Base-by-base conservation (phyloP, 1,140 invertebrate genomes). In the Panagrolaimus sp. region DNA sequence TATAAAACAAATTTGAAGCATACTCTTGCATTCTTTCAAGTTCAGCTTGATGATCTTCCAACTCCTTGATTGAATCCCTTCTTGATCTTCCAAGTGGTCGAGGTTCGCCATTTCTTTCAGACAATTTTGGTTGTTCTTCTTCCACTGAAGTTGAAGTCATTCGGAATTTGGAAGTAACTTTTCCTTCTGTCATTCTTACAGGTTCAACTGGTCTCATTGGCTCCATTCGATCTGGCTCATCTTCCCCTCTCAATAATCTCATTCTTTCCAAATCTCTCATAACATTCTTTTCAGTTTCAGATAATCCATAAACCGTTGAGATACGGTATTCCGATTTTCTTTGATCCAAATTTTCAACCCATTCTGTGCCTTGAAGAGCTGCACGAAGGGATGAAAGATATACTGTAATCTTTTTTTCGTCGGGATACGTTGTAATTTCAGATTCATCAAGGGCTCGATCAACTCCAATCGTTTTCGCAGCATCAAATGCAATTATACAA, bases 401-500 rank as follows among this genome's bases (percentile, higher is more conserved):
- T 17, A 48, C 58, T 55, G 62, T 21, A 24, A 70, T 67, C 44
- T 32, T 28, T 26, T 67, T 38, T 10, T 65, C 68, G 14, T 65
- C 64, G 7, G 68, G 68, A 62, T 58, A 38, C 0, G 65, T 63
- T 8, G 65, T 67, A 14, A 73, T 44, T 43, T 58, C 71, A 14
- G 65, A 44, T 21, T 43, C 15, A 21, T 48, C n/a, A 43, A 55
- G 38, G 0, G 64, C 14, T 38, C 32, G 32, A 15, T 67, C 62
- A 4, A 76, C 69, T 5, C 68, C 73, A 47, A 73, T 26, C 15
- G 26, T 24, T 6, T 14, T 15, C 5, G 70, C 71, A n/a, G 71
- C 69, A 65, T 48, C 64, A 48, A 67, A 74, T 17, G 67, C 73
- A 67, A 52, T 71, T 38, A 47, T 52, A 38, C 73, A 62, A 68